These are phyloP conservation scores for Crotalus horridus DNA, from an alignment of 2,113 vertebrate species.

Conservation along the genomic window DNA sequence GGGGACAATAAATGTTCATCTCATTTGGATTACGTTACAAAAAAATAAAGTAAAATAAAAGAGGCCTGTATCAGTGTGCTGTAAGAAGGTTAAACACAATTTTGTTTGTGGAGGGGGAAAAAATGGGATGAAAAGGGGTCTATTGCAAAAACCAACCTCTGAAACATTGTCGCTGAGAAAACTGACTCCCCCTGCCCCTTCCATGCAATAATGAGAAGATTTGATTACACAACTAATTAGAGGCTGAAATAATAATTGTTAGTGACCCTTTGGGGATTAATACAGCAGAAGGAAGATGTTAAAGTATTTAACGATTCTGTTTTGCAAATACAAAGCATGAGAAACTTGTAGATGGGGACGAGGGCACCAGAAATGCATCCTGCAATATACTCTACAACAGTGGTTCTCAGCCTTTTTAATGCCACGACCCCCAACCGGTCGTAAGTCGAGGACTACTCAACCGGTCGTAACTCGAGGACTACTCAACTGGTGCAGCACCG, in stretches of 20 bases:
- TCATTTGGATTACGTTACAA: conserved; percentile 62
- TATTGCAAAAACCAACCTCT: conserved; percentile 66
- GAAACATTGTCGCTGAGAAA: conserved; percentile 63
- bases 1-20: conserved; percentile 65
- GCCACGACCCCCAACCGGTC: too few species aligned
- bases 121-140: conserved; percentile 62
- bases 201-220: conserved; percentile 64
- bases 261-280: conserved; percentile 67
- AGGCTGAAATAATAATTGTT: conserved; percentile 66
- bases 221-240: conserved; percentile 72
- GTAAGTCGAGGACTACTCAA: too few species aligned
- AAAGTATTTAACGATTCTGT: conserved; percentile 67
- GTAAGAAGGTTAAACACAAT: conserved; percentile 67
- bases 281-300: conserved; percentile 64
- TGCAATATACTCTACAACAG: conserved; percentile 48
- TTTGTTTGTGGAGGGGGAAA: conserved; percentile 60
- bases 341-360: conserved; percentile 34
- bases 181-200: conserved; percentile 51
- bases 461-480: too few species aligned
- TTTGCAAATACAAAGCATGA: conserved; percentile 67
- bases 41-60: neutral
- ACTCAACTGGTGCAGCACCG: too few species aligned
- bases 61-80: conserved; percentile 62
- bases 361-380: conserved; percentile 15
- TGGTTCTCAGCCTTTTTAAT: too few species aligned